Evolutionary conservation across 1,140 invertebrate genomes (phyloP), one percentile per base, ranked within the genome.

Genomic region (Trichonephila clavipes): DNA sequence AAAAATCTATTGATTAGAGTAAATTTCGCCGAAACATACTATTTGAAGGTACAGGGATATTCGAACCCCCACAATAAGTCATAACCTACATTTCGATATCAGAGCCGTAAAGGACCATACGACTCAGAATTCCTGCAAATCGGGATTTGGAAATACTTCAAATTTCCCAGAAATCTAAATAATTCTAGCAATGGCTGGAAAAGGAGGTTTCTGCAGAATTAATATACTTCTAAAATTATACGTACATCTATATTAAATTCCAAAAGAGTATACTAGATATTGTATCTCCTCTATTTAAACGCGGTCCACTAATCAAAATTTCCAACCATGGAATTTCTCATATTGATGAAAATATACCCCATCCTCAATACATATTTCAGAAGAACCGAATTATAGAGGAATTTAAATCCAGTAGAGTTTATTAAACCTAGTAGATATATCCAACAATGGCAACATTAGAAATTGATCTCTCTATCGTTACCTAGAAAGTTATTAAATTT

Each of bases 101-200:
- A 34, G 16, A 24, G 28, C 28, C 28, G 34, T 77, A 40, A 77
- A 28, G 28, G 28, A 24, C 16, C 34, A 40, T 24, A 83, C 7
- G 40, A 83, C 7, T 14, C 24, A 24, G 44, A 51, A n/a, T 34
- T 77, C 10, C 69, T 34, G 14, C 28, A 14, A 40, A 34, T 34
- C 21, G 58, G 24, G 19, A 83, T 83, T 83, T 21, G 51, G 82
- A 58, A 83, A 83, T 51, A 83, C 14, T n/a, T 24, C 2, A 51
- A 59, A 58, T 83, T 58, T 24, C 51, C 40, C 8, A 24, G n/a
- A 83, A 83, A 83, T 59, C 51, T 83, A 83, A 83, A 58, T 83
- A 77, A 77, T 77, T 14, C 69, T 28, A 12, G 28, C 16, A 40
- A 34, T 77, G 28, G 69, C 24, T 14, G 24, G 5, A 77, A 14